Base-by-base conservation (phyloP, 2,797 vertebrate genomes). In the Notamacropus eugenii region DNA sequence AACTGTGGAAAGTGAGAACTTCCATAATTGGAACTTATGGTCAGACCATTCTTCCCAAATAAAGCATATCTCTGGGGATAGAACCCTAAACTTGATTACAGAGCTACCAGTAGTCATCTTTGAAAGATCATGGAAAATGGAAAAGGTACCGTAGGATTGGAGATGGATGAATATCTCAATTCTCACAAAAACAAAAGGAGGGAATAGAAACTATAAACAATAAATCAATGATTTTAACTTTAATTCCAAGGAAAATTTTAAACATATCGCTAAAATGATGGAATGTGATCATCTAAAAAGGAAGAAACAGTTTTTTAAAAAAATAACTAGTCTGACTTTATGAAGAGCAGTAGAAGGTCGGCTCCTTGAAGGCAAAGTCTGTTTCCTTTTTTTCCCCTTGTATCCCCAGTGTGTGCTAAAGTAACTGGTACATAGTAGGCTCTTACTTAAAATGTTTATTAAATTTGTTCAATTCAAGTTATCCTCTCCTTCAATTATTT, bases 281-380 rank as follows among this genome's bases (percentile, higher is more conserved):
- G 9, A 2, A 50, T 82, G 16, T 91, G 96, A 57, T 90, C 58
- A 94, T 82, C 91, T 97, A 67, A 54, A 12, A 90, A 90, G 59
- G 82, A 16, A 92, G n/a, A 91, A n/a, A 95, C 0, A 1, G 3
- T 93, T 94, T 95, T 95, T 92, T 46, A 54, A 0, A 22, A 29
- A 90, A 52, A 52, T 0, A 95, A 34, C 12, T 1, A 91, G 4
- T n/a, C 6, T 46, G n/a, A 82, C n/a, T 82, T 82, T 3, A 82
- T 46, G 29, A 82, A 82, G 67, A 74, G 19, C 31, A n/a, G 34
- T 74, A 40, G 5, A 74, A 82, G 22, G 67, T 74, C 16, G 40
- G n/a, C 67, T 82, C 29, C n/a, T 55, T 67, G 40, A 82, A 82
- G 9, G 40, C n/a, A 74, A 4, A 67, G 40, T 3, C 40, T 46